Evolutionary conservation across 2,888 invertebrate genomes (phyloP), one percentile per base, ranked within the genome.

Genomic region (Chloromyia formosa): DNA sequence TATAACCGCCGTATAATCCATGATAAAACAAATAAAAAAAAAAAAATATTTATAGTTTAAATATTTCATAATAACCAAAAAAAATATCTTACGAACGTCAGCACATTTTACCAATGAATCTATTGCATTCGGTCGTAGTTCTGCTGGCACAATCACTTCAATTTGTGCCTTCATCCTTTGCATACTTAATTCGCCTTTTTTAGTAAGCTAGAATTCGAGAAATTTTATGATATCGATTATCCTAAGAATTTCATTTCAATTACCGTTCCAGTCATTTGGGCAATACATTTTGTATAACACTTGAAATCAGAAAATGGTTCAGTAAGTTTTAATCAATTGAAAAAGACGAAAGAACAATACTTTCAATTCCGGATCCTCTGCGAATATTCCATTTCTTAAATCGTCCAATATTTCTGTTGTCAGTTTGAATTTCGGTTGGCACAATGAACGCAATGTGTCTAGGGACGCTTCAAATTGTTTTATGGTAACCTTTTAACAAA

Each of bases 401-500:
- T 78, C 78, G 75, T 84, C 82, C 40, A 84, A 74, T 23, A 77
- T 69, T 4, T 83, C 83, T 14, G 75, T 9, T 0, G 81, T 73
- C 3, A 84, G 75, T 79, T 84, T 84, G 56, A 81, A 82, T 64
- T 84, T 84, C 18, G 80, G 81, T 12, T 80, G 76, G 78, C 84
- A 84, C 16, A 83, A 82, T 27, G 81, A 82, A 42, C 84, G 82
- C 81, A 84, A 82, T 82, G 83, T 83, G 64, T 84, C 82, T 78
- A 84, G 77, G 1, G 84, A 83, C 40, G 81, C 78, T 1, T 81
- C 77, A 54, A 84, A 83, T 76, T 84, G 84, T 78, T 84, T 82
- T 82, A 82, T 83, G 53, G 81, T 80, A 45, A 83, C 78, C 79
- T 76, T 12, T 12, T n/a, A n/a, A n/a, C n/a, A n/a, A n/a, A n/a